Base-by-base conservation (phyloP, 2,888 invertebrate genomes). In the Platycheirus albimanus region DNA sequence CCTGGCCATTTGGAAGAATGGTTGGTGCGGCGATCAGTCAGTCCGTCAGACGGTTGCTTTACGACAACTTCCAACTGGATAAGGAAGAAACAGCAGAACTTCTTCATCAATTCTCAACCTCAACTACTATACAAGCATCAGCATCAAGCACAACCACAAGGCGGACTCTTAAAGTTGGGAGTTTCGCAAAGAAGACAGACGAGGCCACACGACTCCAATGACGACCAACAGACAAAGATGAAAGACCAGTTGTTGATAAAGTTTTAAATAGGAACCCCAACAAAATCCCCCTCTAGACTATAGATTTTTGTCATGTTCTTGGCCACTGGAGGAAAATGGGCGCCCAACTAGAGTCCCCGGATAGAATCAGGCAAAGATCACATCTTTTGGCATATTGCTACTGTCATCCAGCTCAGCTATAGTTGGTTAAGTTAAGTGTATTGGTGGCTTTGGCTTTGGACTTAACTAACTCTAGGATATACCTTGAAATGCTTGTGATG, bases 221-320 rank as follows among this genome's bases (percentile, higher is more conserved):
- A 76, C 67, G 79, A 75, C 67, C 56, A 56, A 58, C 20, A 69
- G 49, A 78, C 72, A 49, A 72, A 78, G 77, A 78, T 74, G 74
- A 74, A 79, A 83, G 72, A 74, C 79, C 84, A 79, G 58, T 75
- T 75, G 69, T 70, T 74, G 74, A 84, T 84, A 84, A 84, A 79
- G 51, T 28, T 63, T 38, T 58, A 41, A 20, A 41, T 41, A 41
- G 54, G 13, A 58, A 70, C 38, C 47, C 72, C 24, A 15, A 41
- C 41, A 45, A 61, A 45, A 61, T 56, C 49, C 71, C 54, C 45
- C 38, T 33, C 8, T 11, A 15, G 5, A n/a, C n/a, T n/a, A n/a
- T 15, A 56, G 54, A 76, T n/a, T n/a, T n/a, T 51, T 51, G 69
- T 80, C 76, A 64, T 70, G 76, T 38, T 11, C 3, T 24, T 56